These are phyloP conservation scores for Sarcophaga carnaria DNA, from an alignment of 2,888 invertebrate species.

Conservation along the genomic window DNA sequence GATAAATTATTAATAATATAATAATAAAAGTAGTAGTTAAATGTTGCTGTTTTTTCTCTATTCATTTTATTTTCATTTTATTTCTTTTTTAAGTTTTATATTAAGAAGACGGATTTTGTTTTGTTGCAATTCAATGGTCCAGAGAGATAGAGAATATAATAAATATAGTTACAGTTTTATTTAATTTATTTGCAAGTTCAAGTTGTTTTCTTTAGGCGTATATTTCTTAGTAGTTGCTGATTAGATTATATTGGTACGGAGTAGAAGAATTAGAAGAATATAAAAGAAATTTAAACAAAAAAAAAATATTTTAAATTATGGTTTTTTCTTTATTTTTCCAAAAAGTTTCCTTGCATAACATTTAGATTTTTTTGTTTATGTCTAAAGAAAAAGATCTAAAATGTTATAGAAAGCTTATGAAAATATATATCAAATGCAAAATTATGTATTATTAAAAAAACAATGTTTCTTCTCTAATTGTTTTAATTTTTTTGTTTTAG, in stretches of 20 bases:
- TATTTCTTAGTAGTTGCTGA: constrained; percentile 26
- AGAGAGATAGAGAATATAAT: constrained; percentile 6
- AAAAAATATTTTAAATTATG: background rate
- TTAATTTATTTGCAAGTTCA: constrained; percentile 16
- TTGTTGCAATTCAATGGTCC: constrained; percentile 53
- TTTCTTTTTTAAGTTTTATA: constrained; percentile 32
- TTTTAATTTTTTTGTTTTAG: too few species aligned
- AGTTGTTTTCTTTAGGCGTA: constrained; percentile 5
- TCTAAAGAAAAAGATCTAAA: background rate
- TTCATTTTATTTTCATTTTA: background rate
- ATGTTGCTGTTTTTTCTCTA: constrained; percentile 34
- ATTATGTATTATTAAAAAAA: constrained; percentile 30
- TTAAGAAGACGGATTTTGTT: constrained; percentile 63
- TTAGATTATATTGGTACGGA: constrained; percentile 25
- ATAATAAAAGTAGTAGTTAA: constrained; percentile 60
- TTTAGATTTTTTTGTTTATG: constrained; percentile 47
- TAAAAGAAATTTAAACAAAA: constrained; percentile 38
- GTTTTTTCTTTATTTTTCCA: too few species aligned
- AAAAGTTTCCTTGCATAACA: constrained; percentile 28
- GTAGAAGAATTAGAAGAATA: constrained; percentile 7
- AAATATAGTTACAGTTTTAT: background rate
- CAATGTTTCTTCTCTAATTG: constrained; percentile 33
- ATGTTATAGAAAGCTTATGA: background rate
- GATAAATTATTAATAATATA: constrained; percentile 66
- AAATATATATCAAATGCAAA: constrained; percentile 55